A percentile compares a stretch with the other conserved stretches of the same genome.
Evolutionary conservation across 2,888 invertebrate genomes (phyloP).

Genomic region (Stictocephala bisonia): DNA sequence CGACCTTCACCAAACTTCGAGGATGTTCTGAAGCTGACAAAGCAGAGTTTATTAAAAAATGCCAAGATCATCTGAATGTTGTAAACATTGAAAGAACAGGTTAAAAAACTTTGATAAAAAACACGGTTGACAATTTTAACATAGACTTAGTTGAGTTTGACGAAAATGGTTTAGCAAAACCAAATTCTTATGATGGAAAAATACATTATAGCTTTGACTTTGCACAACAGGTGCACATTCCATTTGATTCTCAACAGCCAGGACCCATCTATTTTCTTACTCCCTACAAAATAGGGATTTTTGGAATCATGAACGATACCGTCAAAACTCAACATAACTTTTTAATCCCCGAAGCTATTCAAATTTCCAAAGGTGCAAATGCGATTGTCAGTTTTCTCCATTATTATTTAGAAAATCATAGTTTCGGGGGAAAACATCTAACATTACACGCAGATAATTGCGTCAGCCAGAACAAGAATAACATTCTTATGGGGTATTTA

Average conservation of each 20-base stretch:
- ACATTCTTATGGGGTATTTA: too few species aligned
- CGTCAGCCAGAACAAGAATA: too few species aligned
- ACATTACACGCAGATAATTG: too few species aligned
- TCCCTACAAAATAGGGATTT: constrained; percentile 34
- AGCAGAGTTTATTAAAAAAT: constrained; percentile 24
- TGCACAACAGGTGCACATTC: constrained; percentile 42
- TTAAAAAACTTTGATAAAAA: constrained; percentile 10
- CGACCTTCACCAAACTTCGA: background rate
- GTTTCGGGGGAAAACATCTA: too few species aligned
- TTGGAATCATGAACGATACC: constrained; percentile 43
- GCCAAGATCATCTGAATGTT: background rate
- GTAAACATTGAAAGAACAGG: constrained; percentile 16
- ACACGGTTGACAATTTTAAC: constrained; percentile 17
- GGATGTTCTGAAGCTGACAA: constrained; percentile 11
- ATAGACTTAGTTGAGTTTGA: background rate
- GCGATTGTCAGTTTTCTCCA: constrained; percentile 30
- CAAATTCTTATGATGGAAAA: constrained; percentile 30
- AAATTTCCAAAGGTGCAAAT: constrained; percentile 34
- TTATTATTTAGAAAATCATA: constrained; percentile 16
- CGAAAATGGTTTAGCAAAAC: background rate
- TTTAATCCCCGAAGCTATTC: constrained; percentile 14
- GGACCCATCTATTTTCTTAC: constrained; percentile 40
- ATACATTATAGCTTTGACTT: constrained; percentile 41
- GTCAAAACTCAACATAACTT: constrained; percentile 32
- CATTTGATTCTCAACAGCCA: constrained; percentile 17